A percentile compares a stretch with the other conserved stretches of the same genome.
phyloP scores from a whole-genome alignment of 1,140 invertebrate species.

The Aricia agestis region DNA sequence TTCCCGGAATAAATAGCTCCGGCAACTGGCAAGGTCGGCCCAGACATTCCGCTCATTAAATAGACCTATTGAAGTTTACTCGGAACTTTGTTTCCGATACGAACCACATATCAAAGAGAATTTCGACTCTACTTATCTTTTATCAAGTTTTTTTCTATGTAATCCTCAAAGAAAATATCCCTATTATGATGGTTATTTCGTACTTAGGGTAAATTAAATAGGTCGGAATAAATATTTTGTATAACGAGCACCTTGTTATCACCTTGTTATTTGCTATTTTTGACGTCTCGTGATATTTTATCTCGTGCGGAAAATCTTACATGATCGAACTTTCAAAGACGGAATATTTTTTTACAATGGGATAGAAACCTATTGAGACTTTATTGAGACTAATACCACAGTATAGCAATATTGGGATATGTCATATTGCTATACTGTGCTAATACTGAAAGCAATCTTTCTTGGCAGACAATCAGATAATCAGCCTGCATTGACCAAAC shows the following conservation, averaged over 20 bases:
- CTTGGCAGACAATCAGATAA: too few relatives aligned
- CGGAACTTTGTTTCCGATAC: neutral
- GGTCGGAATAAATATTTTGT: neutral
- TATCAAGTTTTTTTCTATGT: neutral
- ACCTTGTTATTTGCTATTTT: neutral
- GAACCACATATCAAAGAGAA: neutral
- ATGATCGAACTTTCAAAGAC: neutral
- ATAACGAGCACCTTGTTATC: neutral
- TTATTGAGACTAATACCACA: too few relatives aligned
- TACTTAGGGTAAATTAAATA: neutral
- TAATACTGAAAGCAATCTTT: too few relatives aligned
- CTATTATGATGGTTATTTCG: neutral
- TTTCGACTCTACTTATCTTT: neutral
- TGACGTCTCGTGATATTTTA: neutral
- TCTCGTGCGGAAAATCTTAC: neutral
- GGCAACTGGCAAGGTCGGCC: neutral
- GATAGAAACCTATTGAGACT: too few relatives aligned
- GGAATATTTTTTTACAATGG: too few relatives aligned
- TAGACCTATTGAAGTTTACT: neutral
- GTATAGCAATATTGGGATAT: too few relatives aligned
- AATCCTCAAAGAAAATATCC: conserved; percentile 1
- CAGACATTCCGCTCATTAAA: neutral
- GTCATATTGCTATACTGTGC: too few relatives aligned
- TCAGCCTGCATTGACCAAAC: too few relatives aligned
- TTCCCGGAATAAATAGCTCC: neutral